Conservation (phyloP, 2,888 invertebrate genomes). For the Sclerodermus sp. region DNA sequence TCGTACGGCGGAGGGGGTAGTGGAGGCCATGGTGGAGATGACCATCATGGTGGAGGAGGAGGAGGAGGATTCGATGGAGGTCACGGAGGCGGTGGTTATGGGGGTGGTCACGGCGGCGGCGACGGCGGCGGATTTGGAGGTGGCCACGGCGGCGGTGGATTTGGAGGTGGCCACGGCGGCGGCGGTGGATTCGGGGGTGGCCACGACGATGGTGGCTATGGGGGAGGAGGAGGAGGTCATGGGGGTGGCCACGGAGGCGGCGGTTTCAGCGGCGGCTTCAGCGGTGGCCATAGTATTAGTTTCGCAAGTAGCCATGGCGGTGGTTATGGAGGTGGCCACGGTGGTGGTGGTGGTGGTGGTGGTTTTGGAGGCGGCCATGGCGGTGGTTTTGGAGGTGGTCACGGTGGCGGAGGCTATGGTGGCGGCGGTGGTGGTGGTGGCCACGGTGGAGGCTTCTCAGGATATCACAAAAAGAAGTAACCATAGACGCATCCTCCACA, state of each 20-base stretch:
- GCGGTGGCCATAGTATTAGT: slow-evolving; percentile 11
- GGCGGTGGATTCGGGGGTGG: slow-evolving; percentile 16
- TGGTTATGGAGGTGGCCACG: slow-evolving; percentile 12
- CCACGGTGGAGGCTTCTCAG: slow-evolving; percentile 34
- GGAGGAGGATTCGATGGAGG: slow-evolving; percentile 11
- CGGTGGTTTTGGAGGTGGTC: too few relatives aligned
- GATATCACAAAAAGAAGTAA: slow-evolving; percentile 40
- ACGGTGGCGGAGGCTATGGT: slow-evolving; percentile 8
- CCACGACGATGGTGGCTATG: slow-evolving; percentile 6
- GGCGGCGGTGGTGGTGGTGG: slow-evolving; percentile 14
- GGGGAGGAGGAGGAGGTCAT: slow-evolving; percentile 10
- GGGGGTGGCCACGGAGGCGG: slow-evolving; percentile 9
- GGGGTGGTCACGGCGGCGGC: slow-evolving; percentile 18
- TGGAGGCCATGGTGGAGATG: slow-evolving; percentile 20
- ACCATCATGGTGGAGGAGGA: background rate
- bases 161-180: slow-evolving; percentile 9
- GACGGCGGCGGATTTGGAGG: slow-evolving; percentile 9
- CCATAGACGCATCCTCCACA: background rate
- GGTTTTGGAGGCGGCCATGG: slow-evolving; percentile 13
- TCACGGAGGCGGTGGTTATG: slow-evolving; percentile 10
- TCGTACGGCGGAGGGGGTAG: slow-evolving; percentile 13
- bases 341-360: slow-evolving; percentile 12
- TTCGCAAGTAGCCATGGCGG: slow-evolving; percentile 32
- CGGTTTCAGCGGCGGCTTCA: slow-evolving; percentile 10
- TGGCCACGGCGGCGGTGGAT: slow-evolving; percentile 3